Percentiles rank a stretch among this genome's conserved stretches.
These are phyloP conservation scores for Phrynocephalus vlangalii DNA, from an alignment of 2,797 vertebrate species.

Conservation along the genomic window DNA sequence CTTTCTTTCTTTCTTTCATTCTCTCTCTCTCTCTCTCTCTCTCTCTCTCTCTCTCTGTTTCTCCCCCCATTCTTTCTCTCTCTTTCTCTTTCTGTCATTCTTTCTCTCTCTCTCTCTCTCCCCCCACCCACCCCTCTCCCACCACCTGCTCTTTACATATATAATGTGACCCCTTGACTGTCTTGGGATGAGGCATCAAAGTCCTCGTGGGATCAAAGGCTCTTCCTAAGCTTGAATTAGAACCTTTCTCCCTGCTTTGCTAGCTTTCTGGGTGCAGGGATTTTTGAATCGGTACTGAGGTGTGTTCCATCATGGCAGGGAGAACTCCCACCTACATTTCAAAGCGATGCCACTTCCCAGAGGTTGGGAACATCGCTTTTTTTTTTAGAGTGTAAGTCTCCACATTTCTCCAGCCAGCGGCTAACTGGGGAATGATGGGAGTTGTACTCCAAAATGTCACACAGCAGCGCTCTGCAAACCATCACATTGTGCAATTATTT, in stretches of 20 bases:
- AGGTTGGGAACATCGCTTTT: no score
- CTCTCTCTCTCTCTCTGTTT: no score
- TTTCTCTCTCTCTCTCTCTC: no score
- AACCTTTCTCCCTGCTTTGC: neutral
- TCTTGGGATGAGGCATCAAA: neutral
- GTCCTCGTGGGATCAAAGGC: neutral
- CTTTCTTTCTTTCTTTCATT: no score
- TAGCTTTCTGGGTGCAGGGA: neutral
- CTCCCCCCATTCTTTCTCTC: no score
- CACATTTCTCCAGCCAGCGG: neutral
- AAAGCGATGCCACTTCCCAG: neutral
- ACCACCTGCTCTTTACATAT: no score
- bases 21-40: no score
- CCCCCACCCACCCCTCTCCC: no score
- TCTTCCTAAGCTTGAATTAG: neutral
- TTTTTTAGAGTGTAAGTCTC: neutral
- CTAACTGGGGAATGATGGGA: neutral
- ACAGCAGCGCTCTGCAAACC: no score
- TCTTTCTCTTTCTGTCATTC: no score
- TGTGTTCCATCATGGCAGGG: neutral
- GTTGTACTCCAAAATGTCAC: neutral
- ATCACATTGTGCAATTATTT: no score
- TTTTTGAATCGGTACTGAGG: neutral
- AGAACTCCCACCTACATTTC: neutral
- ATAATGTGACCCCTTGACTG: neutral